Base-by-base conservation (phyloP, 2,113 vertebrate genomes). In the Triplophysa siluroides region DNA sequence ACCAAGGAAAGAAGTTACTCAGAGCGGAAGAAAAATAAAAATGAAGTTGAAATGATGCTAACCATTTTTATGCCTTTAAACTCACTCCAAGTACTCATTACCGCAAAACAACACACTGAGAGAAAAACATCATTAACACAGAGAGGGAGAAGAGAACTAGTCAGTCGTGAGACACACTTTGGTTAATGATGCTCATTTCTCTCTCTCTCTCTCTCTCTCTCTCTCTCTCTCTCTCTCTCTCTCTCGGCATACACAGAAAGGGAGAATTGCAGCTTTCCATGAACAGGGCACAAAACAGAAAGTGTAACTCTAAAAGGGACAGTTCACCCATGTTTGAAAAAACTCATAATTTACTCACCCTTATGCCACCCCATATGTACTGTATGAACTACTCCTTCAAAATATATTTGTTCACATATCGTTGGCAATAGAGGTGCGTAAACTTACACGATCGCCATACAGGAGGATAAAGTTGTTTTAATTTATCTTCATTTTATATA, bases 31-130 rank as follows among this genome's bases (percentile, higher is more conserved):
- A 19, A 19, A 52, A 81, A 61, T 66, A 45, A 14, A 60, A 69
- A 11, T 11, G 66, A 71, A 67, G 72, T 76, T 11, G 66, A 71
- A 67, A 64, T 76, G 69, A 72, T 72, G 69, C 50, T 56, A 54
- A 70, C 69, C 52, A 21, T 72, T 72, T 24, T 70, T 23, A 56
- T 56, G 12, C 47, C 73, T 81, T 81, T 86, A 61, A 81, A 82
- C 65, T 62, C 13, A 24, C 9, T 66, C 78, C 80, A 80, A 66
- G 69, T 50, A 58, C 76, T 69, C 78, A 76, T 75, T 78, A 76
- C 74, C 29, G 33, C 76, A 64, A 67, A 75, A 47, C 41, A 56
- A 63, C 65, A 60, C 12, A 69, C 26, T n/a, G 50, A 56, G 52
- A 69, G 63, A 60, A 67, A 56, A 67, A 78, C 76, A 68, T 45